Conservation (phyloP, 30 jellyfish, hydroid and myxozoan species). For the Morbakka virulenta region DNA sequence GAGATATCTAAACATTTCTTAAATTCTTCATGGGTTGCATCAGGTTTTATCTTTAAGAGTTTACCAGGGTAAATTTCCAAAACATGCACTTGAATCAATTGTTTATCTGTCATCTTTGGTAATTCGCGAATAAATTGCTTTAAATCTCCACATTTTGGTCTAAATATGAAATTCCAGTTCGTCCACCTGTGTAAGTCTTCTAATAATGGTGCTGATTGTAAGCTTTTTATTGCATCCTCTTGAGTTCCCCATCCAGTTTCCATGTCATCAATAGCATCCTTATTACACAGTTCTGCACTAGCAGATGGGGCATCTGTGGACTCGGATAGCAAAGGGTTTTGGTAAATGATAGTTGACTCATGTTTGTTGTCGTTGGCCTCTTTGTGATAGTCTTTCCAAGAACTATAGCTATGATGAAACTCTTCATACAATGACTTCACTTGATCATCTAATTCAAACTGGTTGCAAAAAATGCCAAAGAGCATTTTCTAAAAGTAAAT, state of each 20-base stretch:
- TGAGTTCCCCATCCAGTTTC: neutral
- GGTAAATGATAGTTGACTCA: no score
- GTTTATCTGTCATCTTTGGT: neutral
- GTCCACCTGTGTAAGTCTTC: constrained; percentile 67
- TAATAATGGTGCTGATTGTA: constrained; percentile 61
- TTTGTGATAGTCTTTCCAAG: no score
- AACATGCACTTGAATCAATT: constrained; percentile 20
- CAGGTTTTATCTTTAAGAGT: constrained; percentile 32
- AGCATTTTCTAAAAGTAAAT: no score
- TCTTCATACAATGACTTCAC: no score
- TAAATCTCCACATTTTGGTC: constrained; percentile 54
- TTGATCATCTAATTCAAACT: no score
- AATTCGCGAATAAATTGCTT: constrained; percentile 29
- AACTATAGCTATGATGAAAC: no score
- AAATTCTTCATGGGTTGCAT: constrained; percentile 47
- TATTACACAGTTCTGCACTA: neutral
- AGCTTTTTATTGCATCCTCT: constrained; percentile 35
- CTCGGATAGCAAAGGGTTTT: neutral
- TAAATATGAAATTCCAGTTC: constrained; percentile 63
- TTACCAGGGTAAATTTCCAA: constrained; percentile 34
- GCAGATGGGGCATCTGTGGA: neutral
- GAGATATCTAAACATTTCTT: constrained; percentile 5
- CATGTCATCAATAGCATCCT: neutral
- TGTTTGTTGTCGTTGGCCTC: no score
- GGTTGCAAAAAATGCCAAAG: no score